Evolutionary conservation across 2,113 vertebrate genomes (phyloP).

Genomic region (Murina feae): DNA sequence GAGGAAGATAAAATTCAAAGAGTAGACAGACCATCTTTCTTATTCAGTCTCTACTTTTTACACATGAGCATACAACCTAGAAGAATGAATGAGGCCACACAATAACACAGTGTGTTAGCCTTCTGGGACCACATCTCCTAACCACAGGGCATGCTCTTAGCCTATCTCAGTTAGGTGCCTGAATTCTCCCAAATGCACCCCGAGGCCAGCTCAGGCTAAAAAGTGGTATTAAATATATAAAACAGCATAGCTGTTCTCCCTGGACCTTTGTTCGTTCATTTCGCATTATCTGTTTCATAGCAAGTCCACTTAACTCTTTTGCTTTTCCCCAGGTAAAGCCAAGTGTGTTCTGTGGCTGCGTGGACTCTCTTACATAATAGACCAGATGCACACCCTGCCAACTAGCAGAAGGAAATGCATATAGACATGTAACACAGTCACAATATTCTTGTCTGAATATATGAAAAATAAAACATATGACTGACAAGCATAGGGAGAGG

Average conservation of each 20-base stretch:
- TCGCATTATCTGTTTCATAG: background rate
- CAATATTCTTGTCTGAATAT: constrained; percentile 33
- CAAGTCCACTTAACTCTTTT: constrained; percentile 6
- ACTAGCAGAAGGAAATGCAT: constrained; percentile 41
- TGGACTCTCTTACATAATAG: constrained; percentile 54
- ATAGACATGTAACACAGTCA: constrained; percentile 19
- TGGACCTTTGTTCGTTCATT: constrained; percentile 5
- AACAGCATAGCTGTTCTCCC: background rate
- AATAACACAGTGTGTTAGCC: background rate
- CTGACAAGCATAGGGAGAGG: background rate
- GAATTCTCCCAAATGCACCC: background rate
- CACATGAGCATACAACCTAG: background rate
- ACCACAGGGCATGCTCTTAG: background rate
- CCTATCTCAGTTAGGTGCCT: background rate
- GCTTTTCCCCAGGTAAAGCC: constrained; percentile 38
- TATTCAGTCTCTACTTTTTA: background rate
- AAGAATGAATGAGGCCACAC: background rate
- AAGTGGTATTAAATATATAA: background rate
- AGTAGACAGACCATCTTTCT: background rate
- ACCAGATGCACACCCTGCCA: background rate
- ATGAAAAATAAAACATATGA: background rate
- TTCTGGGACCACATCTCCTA: background rate
- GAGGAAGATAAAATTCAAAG: background rate
- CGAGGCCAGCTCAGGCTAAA: background rate
- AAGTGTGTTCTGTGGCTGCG: background rate